Percentiles rank a stretch among this genome's conserved stretches.
These are phyloP conservation scores for Panthera tigris DNA, from an alignment of 2,113 vertebrate species.

Conservation along the genomic window DNA sequence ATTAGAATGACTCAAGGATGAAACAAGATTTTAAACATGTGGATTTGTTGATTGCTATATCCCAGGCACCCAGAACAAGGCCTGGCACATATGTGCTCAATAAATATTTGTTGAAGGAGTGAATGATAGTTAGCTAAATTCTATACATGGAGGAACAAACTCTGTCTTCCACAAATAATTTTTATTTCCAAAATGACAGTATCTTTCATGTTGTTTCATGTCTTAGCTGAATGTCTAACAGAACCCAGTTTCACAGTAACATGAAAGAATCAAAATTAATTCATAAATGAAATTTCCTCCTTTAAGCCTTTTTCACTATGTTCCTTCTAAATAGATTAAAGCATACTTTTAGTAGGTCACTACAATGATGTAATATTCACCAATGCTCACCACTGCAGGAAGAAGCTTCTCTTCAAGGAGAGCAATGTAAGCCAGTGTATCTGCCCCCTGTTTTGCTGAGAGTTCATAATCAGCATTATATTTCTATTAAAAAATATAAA, in stretches of 20 bases:
- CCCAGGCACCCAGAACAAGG: neutral
- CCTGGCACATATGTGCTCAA: neutral
- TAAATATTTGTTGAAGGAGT: neutral
- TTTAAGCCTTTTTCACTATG: neutral
- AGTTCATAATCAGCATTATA: constrained; percentile 97
- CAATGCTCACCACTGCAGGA: constrained; percentile 91
- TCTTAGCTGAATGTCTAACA: neutral
- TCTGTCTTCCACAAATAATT: neutral
- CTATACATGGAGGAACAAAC: neutral
- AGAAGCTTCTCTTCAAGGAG: constrained; percentile 96
- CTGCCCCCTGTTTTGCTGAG: constrained; percentile 95
- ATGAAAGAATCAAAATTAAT: constrained; percentile 20
- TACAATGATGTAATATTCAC: constrained; percentile 19
- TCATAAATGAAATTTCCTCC: neutral
- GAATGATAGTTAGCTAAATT: neutral
- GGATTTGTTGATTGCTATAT: neutral
- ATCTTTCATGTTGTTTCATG: neutral
- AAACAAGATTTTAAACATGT: constrained; percentile 23
- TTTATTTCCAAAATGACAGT: constrained; percentile 44
- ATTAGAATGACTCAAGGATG: constrained; percentile 34
- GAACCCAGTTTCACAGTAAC: neutral
- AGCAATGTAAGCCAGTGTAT: constrained; percentile 97
- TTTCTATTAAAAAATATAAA: constrained; percentile 85
- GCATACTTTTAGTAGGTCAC: neutral
- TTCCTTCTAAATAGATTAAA: neutral